A percentile compares a stretch with the other conserved stretches of the same genome.
phyloP scores from a whole-genome alignment of 2,113 vertebrate genomes.

The Rhynchomys soricoides region DNA sequence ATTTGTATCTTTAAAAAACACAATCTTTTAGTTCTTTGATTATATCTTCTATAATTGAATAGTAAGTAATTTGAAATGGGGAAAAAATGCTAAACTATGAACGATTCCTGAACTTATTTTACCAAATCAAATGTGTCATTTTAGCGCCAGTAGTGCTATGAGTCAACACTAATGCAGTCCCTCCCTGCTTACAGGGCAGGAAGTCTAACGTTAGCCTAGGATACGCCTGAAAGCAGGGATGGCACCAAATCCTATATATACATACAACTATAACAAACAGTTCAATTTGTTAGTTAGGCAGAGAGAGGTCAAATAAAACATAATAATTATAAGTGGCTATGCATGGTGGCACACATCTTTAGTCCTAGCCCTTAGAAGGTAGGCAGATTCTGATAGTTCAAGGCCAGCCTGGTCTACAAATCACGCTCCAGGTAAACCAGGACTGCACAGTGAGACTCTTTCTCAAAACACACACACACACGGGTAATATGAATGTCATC shows the following conservation, averaged over 20 bases:
- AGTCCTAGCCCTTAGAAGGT: not conserved
- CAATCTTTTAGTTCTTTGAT: slow-evolving; percentile 22
- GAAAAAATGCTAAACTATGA: not conserved
- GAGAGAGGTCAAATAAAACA: not conserved
- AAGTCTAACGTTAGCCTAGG: not conserved
- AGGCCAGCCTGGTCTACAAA: not conserved
- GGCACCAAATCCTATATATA: not conserved
- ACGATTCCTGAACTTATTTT: not conserved
- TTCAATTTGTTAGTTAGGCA: not conserved
- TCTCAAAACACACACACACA: not conserved
- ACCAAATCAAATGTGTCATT: not conserved
- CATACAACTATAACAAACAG: not conserved
- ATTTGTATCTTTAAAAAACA: not conserved
- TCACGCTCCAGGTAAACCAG: not conserved
- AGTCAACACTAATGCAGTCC: not conserved
- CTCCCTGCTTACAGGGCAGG: not conserved
- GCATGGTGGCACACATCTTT: not conserved
- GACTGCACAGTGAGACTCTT: not conserved
- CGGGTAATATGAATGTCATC: not conserved
- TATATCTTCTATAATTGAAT: slow-evolving; percentile 6
- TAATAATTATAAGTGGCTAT: not conserved
- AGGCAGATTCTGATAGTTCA: not conserved
- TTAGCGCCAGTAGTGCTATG: not conserved
- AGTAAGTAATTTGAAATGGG: slow-evolving; percentile 39
- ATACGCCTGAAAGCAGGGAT: not conserved